Base-by-base conservation (phyloP, 2,797 vertebrate genomes). In the Diplodus sargus region DNA sequence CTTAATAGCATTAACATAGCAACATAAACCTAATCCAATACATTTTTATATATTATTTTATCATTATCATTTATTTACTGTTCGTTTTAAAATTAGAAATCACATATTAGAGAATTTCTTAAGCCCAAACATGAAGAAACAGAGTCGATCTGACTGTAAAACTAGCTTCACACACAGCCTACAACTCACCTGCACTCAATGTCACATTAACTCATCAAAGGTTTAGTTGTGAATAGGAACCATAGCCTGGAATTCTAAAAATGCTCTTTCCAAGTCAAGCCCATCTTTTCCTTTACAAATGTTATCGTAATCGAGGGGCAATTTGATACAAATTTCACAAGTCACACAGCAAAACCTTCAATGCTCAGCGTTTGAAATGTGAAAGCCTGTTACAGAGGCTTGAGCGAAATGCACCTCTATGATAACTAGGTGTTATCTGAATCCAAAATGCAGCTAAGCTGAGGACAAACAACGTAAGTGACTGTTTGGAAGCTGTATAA, bases 261-360 rank as follows among this genome's bases (percentile, higher is more conserved):
- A 59, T 69, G n/a, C 39, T 68, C 28, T 48, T 39, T 30, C 2
- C 2, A 17, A 42, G 7, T 30, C n/a, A 15, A 30, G 20, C n/a
- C 45, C 42, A 28, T 52, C 12, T 18, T 53, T 71, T 70, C n/a
- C 23, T 48, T 70, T 6, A 14, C 12, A 25, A 28, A 17, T 52
- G 67, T 39, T 17, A 34, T n/a, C 20, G 7, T 2, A 18, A 43
- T 51, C 6, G 8, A 60, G n/a, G 20, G 34, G 42, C 5, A 6
- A 23, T 59, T 59, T 73, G 5, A 72, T 67, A 23, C 53, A 60
- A 47, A 60, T 23, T 22, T 71, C 6, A 59, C 8, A 22, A 1
- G 14, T 17, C 16, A 23, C n/a, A 42, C 17, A 39, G 15, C n/a
- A 14, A 68, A 70, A 56, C 39, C 30, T 63, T 68, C 4, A 25